Evolutionary conservation across 37 sponge, comb jelly and placozoan genomes (phyloP).

Genomic region (Haliclona indistincta): DNA sequence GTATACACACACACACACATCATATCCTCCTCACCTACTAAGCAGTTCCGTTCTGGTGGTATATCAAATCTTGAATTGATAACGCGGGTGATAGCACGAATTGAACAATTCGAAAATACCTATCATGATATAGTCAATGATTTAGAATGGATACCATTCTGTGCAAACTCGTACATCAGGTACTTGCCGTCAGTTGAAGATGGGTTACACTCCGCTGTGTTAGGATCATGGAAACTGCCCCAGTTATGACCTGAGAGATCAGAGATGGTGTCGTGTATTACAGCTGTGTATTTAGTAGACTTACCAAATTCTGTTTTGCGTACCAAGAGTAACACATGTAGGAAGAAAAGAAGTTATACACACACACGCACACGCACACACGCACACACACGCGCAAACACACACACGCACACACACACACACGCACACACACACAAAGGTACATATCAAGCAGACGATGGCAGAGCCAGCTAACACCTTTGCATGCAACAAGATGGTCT

Average conservation of each 20-base stretch:
- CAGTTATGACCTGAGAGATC: slow-evolving; percentile 72
- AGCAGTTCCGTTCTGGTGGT: too few relatives aligned
- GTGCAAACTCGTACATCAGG: slow-evolving; percentile 56
- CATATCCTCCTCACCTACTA: too few relatives aligned
- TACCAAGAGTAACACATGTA: not conserved
- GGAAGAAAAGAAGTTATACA: not conserved
- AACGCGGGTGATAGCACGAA: too few relatives aligned
- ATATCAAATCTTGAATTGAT: too few relatives aligned
- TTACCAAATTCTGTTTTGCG: not conserved
- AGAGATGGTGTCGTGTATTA: not conserved
- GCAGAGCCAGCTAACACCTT: too few relatives aligned
- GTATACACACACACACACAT: too few relatives aligned
- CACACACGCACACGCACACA: slow-evolving; percentile 17
- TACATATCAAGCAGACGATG: not conserved
- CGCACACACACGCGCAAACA: slow-evolving; percentile 17
- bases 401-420: slow-evolving; percentile 9
- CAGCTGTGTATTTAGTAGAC: not conserved
- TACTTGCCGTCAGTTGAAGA: slow-evolving; percentile 15
- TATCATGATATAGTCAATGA: too few relatives aligned
- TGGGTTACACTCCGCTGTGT: slow-evolving; percentile 8
- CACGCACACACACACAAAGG: slow-evolving; percentile 24
- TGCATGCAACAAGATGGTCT: too few relatives aligned
- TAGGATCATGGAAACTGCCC: slow-evolving; percentile 70
- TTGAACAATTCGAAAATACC: too few relatives aligned
- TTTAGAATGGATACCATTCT: slow-evolving; percentile 38